phyloP scores from a whole-genome alignment of 1,140 invertebrate genomes.

The Pogonomyrmex californicus region DNA sequence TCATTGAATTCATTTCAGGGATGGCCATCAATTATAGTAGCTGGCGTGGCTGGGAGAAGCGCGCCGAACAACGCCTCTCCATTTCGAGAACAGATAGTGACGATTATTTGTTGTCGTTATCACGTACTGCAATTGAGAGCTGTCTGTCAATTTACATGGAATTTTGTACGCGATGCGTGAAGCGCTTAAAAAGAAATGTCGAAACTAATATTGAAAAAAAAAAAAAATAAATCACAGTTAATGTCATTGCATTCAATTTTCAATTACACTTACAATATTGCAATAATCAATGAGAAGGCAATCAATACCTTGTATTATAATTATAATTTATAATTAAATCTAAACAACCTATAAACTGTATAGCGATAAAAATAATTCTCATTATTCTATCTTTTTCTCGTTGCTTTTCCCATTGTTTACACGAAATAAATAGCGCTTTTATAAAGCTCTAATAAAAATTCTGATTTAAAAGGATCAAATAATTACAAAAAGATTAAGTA shows the following conservation, averaged over 20 bases:
- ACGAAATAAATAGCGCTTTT: constrained; percentile 3
- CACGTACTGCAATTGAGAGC: constrained; percentile 38
- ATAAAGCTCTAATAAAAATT: not conserved
- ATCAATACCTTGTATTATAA: not conserved
- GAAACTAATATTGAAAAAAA: not conserved
- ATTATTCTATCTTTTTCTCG: not conserved
- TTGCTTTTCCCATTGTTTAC: not conserved
- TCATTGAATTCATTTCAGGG: constrained; percentile 75
- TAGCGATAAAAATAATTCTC: not conserved
- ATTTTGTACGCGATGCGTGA: constrained; percentile 16
- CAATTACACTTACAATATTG: not conserved
- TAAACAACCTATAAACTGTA: not conserved
- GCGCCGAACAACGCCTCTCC: constrained; percentile 33
- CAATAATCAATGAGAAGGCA: not conserved
- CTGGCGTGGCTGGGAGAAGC: constrained; percentile 36
- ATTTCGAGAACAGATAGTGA: constrained; percentile 58
- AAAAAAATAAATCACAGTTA: constrained; percentile 15
- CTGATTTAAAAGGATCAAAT: not conserved
- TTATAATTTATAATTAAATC: not conserved
- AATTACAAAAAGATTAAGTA: constrained; percentile 13
- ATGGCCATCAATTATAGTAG: constrained; percentile 72
- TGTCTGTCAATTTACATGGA: constrained; percentile 47
- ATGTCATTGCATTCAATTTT: not conserved
- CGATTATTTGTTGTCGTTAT: constrained; percentile 62
- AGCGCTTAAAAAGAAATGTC: not conserved